Evolutionary conservation across 2,888 invertebrate species (phyloP).

Genomic region (Uloborus plumipes): DNA sequence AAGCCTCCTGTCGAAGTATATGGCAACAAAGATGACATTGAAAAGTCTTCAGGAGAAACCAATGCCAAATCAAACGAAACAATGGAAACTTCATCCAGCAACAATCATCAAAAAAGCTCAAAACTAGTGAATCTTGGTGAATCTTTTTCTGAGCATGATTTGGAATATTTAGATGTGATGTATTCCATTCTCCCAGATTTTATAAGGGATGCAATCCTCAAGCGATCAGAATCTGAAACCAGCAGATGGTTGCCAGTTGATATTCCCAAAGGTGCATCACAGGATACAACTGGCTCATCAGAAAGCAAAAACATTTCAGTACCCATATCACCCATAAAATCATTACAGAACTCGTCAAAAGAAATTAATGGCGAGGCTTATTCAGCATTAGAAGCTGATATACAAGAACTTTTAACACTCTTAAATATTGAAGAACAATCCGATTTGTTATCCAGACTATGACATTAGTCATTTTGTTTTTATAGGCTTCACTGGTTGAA

Average conservation of each 20-base stretch:
- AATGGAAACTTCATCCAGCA: neutral
- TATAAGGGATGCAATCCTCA: neutral
- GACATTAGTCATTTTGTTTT: neutral
- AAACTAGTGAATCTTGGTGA: neutral
- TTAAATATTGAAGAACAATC: conserved; percentile 50
- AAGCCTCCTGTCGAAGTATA: conserved; percentile 44
- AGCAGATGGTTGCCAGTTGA: conserved; percentile 3
- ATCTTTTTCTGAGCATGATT: neutral
- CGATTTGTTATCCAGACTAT: neutral
- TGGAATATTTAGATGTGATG: conserved; percentile 20
- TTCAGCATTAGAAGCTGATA: conserved; percentile 20
- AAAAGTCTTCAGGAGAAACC: neutral
- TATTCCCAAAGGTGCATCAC: neutral
- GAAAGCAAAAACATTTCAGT: neutral
- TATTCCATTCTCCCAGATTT: conserved; percentile 39
- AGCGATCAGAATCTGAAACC: conserved; percentile 5
- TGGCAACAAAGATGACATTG: conserved; percentile 42
- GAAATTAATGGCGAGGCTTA: neutral
- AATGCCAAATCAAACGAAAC: neutral
- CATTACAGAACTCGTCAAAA: neutral
- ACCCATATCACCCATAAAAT: neutral
- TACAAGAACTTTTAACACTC: conserved; percentile 34
- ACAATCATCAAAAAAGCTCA: neutral
- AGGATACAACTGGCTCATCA: neutral
- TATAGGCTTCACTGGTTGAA: conserved; percentile 12